Evolutionary conservation across 2,113 vertebrate genomes (phyloP).

Genomic region (Lagenorhynchus albirostris): DNA sequence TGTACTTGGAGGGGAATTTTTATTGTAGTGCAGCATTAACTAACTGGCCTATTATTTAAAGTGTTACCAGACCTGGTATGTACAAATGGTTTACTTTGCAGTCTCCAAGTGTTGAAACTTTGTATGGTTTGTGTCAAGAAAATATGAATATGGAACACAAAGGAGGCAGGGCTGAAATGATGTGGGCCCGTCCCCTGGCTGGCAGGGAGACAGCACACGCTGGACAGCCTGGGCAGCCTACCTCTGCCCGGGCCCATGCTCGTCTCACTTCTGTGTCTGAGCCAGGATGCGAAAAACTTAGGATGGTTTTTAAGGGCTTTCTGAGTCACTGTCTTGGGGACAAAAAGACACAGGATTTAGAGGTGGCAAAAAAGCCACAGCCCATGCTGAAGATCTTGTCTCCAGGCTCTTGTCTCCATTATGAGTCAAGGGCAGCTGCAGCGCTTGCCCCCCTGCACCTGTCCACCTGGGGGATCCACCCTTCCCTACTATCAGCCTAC

Average conservation of each 20-base stretch:
- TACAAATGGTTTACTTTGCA: constrained; percentile 87
- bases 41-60: constrained; percentile 88
- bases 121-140: constrained; percentile 85
- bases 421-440: background rate
- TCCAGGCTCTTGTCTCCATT: background rate
- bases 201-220: background rate
- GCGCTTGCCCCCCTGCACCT: background rate
- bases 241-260: background rate
- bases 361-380: background rate
- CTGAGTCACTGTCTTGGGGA: background rate
- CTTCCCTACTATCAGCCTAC: background rate
- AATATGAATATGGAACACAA: constrained; percentile 78
- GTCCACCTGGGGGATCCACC: accelerated
- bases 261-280: background rate
- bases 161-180: constrained; percentile 49
- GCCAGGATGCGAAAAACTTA: background rate
- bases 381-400: background rate
- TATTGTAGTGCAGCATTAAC: constrained; percentile 87
- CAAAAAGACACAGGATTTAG: background rate
- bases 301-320: background rate
- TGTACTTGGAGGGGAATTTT: constrained; percentile 85
- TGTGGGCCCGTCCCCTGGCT: background rate
- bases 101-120: constrained; percentile 84
- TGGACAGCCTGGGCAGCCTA: background rate
- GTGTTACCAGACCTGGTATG: constrained; percentile 90